Percentiles rank a stretch among this genome's conserved stretches.
phyloP scores from a whole-genome alignment of 30 jellyfish, hydroid and myxozoan genomes.

The Sanderia malayensis region DNA sequence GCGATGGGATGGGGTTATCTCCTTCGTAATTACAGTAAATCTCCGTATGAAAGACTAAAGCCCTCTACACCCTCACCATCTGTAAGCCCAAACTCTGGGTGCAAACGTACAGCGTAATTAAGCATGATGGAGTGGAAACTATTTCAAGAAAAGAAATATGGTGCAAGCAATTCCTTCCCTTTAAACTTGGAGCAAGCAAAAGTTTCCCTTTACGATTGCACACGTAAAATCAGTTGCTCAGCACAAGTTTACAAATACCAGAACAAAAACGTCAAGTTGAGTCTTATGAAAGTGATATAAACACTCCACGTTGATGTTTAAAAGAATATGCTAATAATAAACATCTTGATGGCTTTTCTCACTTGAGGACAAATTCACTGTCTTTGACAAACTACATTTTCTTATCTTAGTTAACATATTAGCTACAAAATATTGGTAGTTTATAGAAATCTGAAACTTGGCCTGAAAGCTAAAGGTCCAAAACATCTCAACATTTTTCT shows the following conservation, averaged over 20 bases:
- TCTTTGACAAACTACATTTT: not conserved
- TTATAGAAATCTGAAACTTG: not conserved
- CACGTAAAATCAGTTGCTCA: not conserved
- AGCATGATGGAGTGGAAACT: not conserved
- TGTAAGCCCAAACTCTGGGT: conserved; percentile 20
- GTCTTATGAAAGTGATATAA: not conserved
- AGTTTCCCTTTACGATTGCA: not conserved
- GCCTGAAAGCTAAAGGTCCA: not conserved
- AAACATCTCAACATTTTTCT: not conserved
- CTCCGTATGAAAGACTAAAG: conserved; percentile 35
- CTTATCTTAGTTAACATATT: not conserved
- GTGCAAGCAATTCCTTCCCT: conserved; percentile 2
- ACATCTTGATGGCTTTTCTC: not conserved
- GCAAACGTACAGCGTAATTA: not conserved
- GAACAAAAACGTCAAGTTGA: not conserved
- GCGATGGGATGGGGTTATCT: conserved; percentile 32
- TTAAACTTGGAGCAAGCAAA: not conserved
- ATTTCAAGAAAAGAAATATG: not conserved
- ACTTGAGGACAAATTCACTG: not conserved
- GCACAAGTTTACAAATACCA: not conserved
- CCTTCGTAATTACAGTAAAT: conserved; percentile 27
- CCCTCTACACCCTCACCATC: conserved; percentile 53
- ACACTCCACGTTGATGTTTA: not conserved
- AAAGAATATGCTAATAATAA: not conserved
- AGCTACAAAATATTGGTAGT: not conserved